These are phyloP conservation scores for Poecile atricapillus DNA, from an alignment of 2,113 vertebrate species.

Conservation along the genomic window DNA sequence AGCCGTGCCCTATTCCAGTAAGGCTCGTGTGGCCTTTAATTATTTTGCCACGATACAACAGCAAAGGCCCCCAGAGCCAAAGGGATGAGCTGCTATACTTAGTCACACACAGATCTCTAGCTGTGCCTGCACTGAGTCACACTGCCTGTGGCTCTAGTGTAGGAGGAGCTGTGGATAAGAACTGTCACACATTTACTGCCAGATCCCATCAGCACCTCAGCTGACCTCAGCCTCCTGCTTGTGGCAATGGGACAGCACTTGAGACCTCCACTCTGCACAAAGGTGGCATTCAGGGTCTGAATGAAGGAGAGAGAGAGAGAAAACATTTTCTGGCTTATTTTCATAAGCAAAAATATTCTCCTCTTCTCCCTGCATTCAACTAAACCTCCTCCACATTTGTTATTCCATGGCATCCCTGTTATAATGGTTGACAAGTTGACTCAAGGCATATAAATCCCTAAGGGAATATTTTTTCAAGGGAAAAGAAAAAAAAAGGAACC, in stretches of 20 bases:
- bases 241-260: neutral
- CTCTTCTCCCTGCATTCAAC: neutral
- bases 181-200: neutral
- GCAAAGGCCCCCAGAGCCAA: neutral
- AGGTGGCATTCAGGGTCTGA: neutral
- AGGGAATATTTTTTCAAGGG: neutral
- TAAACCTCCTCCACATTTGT: slow-evolving; percentile 1
- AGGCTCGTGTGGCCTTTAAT: neutral
- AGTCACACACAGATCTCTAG: neutral
- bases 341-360: neutral
- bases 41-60: neutral
- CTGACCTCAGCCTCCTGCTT: neutral
- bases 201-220: neutral
- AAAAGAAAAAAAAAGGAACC: neutral
- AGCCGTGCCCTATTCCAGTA: neutral
- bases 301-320: neutral
- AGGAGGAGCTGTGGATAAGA: neutral
- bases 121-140: neutral
- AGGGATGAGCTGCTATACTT: neutral
- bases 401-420: slow-evolving; percentile 31
- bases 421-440: slow-evolving; percentile 38
- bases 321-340: neutral
- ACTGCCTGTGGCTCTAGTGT: neutral
- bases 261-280: neutral
- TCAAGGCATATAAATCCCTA: slow-evolving; percentile 10